Evolutionary conservation across 2,113 vertebrate genomes (phyloP), one percentile per base, ranked within the genome.

Genomic region (Vulpes lagopus): DNA sequence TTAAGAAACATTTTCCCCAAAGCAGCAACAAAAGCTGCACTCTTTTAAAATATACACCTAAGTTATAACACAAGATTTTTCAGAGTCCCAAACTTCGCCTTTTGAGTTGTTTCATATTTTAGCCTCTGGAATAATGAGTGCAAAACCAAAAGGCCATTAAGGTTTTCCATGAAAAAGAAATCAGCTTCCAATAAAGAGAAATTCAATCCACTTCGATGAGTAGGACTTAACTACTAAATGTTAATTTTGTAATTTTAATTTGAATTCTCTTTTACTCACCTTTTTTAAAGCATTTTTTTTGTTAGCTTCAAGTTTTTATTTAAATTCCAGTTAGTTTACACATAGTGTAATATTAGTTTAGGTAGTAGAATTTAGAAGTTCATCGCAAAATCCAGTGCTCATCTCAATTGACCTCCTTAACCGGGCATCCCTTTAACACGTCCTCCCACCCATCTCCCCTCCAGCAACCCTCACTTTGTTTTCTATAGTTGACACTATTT

Each of bases 181-280:
- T 8, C 76, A 1, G 53, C 20, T 57, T 69, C 30, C 4, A 91
- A 19, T 43, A 22, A 94, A 87, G 20, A 95, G 35, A 4, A 97
- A 60, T 93, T 71, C 60, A 79, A 15, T 94, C 69, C 53, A 91
- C 16, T 93, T 97, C 15, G 5, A 17, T 53, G 14, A 96, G 53
- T 32, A 92, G 60, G 30, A 79, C 79, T 65, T 32, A 84, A 60
- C 25, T 81, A 27, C 32, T 83, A 38, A 51, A 8, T 60, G 19
- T 84, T 91, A 62, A 94, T 93, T 91, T 91, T 80, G 8, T 88
- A 80, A 76, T 43, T 91, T 35, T 84, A 69, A 38, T 67, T 89
- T 84, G 12, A 79, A 82, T 93, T 73, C 16, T 79, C 17, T 55
- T 92, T 65, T 35, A 85, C 3, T 79, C 11, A 69, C 22, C 19